Percentiles rank a stretch among this genome's conserved stretches.
phyloP scores from a whole-genome alignment of 2,113 vertebrate genomes.

The Urocitellus parryii region DNA sequence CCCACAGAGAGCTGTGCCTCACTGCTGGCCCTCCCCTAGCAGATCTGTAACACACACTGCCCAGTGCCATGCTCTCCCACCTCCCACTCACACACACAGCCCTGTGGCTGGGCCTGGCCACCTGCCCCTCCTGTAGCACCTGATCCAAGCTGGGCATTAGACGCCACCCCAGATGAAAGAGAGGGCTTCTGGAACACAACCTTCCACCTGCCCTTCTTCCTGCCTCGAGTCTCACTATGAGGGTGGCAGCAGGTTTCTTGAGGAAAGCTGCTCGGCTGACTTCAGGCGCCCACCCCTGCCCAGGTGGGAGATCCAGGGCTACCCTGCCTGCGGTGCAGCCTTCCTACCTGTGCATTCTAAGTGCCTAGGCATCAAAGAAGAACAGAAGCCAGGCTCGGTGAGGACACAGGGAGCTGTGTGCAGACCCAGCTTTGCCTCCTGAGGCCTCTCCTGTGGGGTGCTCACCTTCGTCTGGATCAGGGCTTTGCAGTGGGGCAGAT shows the following conservation, averaged over 20 bases:
- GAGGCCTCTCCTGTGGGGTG: neutral
- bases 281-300: neutral
- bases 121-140: neutral
- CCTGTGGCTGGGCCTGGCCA: too few relatives aligned
- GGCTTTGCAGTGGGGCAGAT: slow-evolving; percentile 75
- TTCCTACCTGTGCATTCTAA: neutral
- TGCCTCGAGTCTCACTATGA: neutral
- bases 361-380: neutral
- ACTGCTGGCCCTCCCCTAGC: neutral
- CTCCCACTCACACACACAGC: too few relatives aligned
- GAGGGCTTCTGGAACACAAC: neutral
- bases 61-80: neutral
- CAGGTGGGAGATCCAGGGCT: too few relatives aligned
- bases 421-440: accelerated
- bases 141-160: too few relatives aligned
- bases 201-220: neutral
- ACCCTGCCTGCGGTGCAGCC: neutral
- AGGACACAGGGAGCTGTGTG: neutral
- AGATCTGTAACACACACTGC: neutral
- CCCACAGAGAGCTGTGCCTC: neutral
- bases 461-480: slow-evolving; percentile 88
- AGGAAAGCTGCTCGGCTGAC: too few relatives aligned
- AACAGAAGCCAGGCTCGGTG: too few relatives aligned
- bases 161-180: neutral
- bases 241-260: neutral